phyloP scores from a whole-genome alignment of 2,113 vertebrate species.

The Muntiacus reevesi region DNA sequence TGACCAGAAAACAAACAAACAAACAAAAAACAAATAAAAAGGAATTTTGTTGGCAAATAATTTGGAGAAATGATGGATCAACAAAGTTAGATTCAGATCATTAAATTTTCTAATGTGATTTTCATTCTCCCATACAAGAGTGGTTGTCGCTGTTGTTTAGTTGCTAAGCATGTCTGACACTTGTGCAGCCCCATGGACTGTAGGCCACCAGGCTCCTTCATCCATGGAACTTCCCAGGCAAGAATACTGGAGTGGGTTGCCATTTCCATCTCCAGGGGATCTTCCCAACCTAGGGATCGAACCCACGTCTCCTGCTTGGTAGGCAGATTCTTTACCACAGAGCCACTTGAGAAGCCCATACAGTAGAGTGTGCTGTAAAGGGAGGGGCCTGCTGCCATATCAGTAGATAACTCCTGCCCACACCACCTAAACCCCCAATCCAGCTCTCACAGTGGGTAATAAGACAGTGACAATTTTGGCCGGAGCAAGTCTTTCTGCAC shows the following conservation, averaged over 20 bases:
- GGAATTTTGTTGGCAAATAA: neutral
- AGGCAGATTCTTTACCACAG: neutral
- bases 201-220: neutral
- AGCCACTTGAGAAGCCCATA: neutral
- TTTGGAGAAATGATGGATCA: neutral
- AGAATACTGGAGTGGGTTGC: neutral
- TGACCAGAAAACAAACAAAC: neutral
- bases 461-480: neutral
- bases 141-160: neutral
- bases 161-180: neutral
- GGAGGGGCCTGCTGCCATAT: neutral
- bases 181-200: neutral
- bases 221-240: neutral
- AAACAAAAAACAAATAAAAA: neutral
- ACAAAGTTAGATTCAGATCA: neutral
- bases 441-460: neutral
- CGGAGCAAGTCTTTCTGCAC: neutral
- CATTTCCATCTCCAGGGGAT: neutral
- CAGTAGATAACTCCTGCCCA: no score
- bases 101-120: neutral
- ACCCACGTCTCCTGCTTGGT: neutral
- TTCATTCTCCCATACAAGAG: neutral
- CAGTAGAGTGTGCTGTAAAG: neutral
- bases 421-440: accelerated
- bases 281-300: neutral